Conservation (phyloP, 2,113 vertebrate genomes). For the Austrofundulus limnaeus region DNA sequence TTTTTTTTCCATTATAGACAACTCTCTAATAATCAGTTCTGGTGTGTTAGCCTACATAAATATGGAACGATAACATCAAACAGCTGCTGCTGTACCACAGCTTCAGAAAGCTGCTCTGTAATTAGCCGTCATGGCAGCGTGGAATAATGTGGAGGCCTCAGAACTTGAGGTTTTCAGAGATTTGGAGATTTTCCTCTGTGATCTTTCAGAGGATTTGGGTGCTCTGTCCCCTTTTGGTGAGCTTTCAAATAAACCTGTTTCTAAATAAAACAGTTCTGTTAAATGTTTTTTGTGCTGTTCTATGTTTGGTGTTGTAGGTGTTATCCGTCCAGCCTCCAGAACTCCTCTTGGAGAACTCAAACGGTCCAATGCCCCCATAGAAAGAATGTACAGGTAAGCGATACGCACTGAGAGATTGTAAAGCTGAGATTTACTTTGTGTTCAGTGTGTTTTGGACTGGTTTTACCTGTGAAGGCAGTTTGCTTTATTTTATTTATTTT, state of each 20-base stretch:
- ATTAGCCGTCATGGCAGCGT: constrained; percentile 23
- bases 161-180: constrained; percentile 28
- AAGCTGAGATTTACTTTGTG: not conserved
- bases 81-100: constrained; percentile 5
- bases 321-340: constrained; percentile 78
- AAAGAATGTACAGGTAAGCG: constrained; percentile 94
- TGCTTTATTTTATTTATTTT: not conserved
- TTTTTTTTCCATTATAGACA: not conserved
- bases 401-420: not conserved
- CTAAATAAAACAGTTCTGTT: not conserved
- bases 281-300: constrained; percentile 1
- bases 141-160: constrained; percentile 12
- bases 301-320: constrained; percentile 70
- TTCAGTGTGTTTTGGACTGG: constrained; percentile 10
- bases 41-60: not conserved
- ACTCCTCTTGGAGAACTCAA: constrained; percentile 87
- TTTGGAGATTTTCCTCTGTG: constrained; percentile 22
- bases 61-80: not conserved
- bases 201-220: constrained; percentile 40
- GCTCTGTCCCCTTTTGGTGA: constrained; percentile 24
- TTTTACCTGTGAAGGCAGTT: constrained; percentile 1
- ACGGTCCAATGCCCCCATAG: constrained; percentile 81
- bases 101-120: constrained; percentile 22
- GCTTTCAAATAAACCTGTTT: constrained; percentile 20
- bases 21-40: not conserved